Percentiles rank a stretch among this genome's conserved stretches.
Conservation (phyloP, 2,888 invertebrate genomes). For the Pterostichus niger region DNA sequence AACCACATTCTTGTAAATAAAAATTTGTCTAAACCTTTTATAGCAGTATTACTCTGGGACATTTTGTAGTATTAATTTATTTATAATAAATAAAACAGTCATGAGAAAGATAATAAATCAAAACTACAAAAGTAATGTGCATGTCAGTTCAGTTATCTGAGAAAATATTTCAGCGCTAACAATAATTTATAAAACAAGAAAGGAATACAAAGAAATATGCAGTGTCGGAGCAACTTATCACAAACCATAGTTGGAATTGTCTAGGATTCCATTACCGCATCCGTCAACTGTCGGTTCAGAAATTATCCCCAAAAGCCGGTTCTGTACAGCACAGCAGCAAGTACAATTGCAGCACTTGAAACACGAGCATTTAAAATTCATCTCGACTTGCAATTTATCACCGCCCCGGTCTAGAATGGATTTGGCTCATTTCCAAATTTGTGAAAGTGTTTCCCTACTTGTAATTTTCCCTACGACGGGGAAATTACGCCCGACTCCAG, state of each 20-base stretch:
- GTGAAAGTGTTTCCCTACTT: constrained; percentile 41
- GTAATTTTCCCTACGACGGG: constrained; percentile 29
- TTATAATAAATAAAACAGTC: too few relatives aligned
- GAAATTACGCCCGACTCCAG: constrained; percentile 8
- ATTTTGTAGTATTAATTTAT: too few relatives aligned
- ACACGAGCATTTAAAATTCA: constrained; percentile 46
- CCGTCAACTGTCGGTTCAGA: constrained; percentile 22
- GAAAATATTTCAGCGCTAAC: constrained; percentile 14
- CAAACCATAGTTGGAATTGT: constrained; percentile 13
- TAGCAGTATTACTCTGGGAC: too few relatives aligned
- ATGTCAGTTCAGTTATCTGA: not conserved
- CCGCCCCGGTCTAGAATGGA: constrained; percentile 32
- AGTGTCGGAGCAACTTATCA: constrained; percentile 38
- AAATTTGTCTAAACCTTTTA: too few relatives aligned
- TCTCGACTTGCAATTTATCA: constrained; percentile 42
- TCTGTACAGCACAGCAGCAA: not conserved
- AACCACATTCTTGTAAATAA: too few relatives aligned
- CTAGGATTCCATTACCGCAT: constrained; percentile 33
- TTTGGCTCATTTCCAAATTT: constrained; percentile 50
- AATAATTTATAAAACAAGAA: constrained; percentile 25
- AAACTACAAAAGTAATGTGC: constrained; percentile 8
- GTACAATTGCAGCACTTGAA: constrained; percentile 38
- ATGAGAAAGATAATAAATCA: not conserved
- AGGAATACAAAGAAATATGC: constrained; percentile 35
- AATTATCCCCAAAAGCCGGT: constrained; percentile 1